These are phyloP conservation scores for Epiblema foenella DNA, from an alignment of 2,888 invertebrate genomes.

Conservation along the genomic window DNA sequence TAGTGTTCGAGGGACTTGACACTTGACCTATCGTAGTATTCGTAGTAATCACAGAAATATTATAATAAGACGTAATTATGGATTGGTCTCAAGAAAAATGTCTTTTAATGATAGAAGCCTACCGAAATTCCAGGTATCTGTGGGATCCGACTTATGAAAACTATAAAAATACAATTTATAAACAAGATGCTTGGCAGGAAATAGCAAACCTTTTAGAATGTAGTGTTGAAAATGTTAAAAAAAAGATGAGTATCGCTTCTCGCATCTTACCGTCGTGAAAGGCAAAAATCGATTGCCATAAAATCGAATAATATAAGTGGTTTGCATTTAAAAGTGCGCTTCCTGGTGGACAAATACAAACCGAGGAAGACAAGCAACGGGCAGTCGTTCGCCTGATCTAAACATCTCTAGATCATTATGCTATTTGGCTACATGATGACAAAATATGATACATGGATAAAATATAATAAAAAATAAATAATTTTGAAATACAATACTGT, in stretches of 20 bases:
- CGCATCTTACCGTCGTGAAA: not conserved
- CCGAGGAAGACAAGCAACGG: not conserved
- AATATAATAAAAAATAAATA: too few species aligned
- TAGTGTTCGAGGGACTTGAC: not conserved
- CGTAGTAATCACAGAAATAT: too few species aligned
- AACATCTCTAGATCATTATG: too few species aligned
- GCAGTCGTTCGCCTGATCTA: too few species aligned
- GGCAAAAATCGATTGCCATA: not conserved
- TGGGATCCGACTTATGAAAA: not conserved
- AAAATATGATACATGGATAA: too few species aligned
- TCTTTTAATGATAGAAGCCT: not conserved
- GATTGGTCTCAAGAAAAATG: slow-evolving; percentile 7
- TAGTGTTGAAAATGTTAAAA: not conserved
- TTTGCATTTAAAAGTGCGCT: not conserved
- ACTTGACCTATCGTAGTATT: not conserved
- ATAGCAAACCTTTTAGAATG: not conserved
- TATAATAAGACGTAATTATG: not conserved
- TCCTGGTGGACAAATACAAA: not conserved
- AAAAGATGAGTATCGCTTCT: not conserved
- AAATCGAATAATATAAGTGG: not conserved
- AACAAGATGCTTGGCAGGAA: not conserved
- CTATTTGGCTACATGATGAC: too few species aligned
- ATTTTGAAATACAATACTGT: too few species aligned
- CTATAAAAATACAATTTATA: not conserved
- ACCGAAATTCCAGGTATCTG: not conserved